These are phyloP conservation scores for Lasioglossum calceatum DNA, from an alignment of 2,888 invertebrate genomes.

Conservation along the genomic window DNA sequence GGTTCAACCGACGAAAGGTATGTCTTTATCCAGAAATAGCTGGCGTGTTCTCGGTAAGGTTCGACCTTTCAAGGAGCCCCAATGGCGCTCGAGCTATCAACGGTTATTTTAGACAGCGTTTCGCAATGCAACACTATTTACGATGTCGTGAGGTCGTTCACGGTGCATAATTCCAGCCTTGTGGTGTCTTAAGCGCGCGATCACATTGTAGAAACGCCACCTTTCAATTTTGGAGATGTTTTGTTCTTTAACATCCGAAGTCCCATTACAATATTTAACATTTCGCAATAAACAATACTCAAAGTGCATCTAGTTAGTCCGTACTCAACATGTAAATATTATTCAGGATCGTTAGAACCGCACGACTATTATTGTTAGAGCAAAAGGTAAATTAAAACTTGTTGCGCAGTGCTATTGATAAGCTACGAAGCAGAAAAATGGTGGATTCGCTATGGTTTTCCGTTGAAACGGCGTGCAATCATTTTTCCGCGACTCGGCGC, in stretches of 20 bases:
- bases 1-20: slow-evolving; percentile 56
- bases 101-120: slow-evolving; percentile 29
- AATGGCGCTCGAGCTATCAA: slow-evolving; percentile 16
- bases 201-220: background rate
- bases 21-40: slow-evolving; percentile 63
- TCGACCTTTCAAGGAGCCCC: slow-evolving; percentile 58
- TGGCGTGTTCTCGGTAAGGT: slow-evolving; percentile 39
- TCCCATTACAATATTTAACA: background rate
- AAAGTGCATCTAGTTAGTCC: background rate
- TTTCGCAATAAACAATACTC: background rate
- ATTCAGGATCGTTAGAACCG: background rate
- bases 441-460: slow-evolving; percentile 13
- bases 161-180: background rate
- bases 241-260: background rate
- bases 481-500: slow-evolving; percentile 38
- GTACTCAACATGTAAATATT: background rate
- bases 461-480: slow-evolving; percentile 19
- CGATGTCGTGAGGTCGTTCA: slow-evolving; percentile 4
- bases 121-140: slow-evolving; percentile 29
- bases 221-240: background rate
- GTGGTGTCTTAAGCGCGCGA: slow-evolving; percentile 2
- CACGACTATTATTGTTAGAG: background rate
- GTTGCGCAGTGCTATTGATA: slow-evolving; percentile 8
- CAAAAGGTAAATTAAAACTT: background rate
- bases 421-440: background rate